Base-by-base conservation (phyloP, 2,888 invertebrate species). In the Uloborus plumipes region DNA sequence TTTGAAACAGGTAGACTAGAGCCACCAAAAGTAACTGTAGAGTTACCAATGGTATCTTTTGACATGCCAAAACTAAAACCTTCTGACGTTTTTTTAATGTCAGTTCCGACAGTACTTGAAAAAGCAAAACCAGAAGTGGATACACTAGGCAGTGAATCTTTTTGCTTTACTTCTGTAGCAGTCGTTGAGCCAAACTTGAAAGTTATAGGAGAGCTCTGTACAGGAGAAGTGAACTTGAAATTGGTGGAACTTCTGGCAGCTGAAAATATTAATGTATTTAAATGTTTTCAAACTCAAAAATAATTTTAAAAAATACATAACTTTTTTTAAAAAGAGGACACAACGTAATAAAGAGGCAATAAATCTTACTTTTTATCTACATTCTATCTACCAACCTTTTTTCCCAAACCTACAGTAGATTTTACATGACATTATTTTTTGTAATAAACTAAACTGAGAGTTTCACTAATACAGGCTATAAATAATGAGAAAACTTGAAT, bases 191-290 rank as follows among this genome's bases (percentile, higher is more conserved):
- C 65, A 65, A 77, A 77, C 50, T 77, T 77, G 31, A 77, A 77
- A 49, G 65, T 64, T 18, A 77, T 64, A 26, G 76, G 76, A 6
- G 76, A 76, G 50, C 31, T 67, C 39, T 77, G 69, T 39, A 70
- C 16, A 26, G 77, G 70, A n/a, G 77, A 77, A 26, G 39, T 77
- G 22, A 77, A 77, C 22, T 77, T 70, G 55, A 77, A 77, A 26
- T 53, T 49, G n/a, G n/a, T 64, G 3, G 49, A 22, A 71, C 62
- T 71, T 64, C 71, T 77, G 13, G 62, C 4, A 62, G 50, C 76
- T 76, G 51, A 64, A 51, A n/a, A 18, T n/a, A 64, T 20, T 22
- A 20, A 20, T 59, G 22, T 20, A 59, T 59, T 22, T 7, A 59
- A 4, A 2, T 9, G 9, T 39, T 11, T 39, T 39, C 1, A 39